Evolutionary conservation across 2,113 vertebrate species (phyloP).

Genomic region (Mola mola): DNA sequence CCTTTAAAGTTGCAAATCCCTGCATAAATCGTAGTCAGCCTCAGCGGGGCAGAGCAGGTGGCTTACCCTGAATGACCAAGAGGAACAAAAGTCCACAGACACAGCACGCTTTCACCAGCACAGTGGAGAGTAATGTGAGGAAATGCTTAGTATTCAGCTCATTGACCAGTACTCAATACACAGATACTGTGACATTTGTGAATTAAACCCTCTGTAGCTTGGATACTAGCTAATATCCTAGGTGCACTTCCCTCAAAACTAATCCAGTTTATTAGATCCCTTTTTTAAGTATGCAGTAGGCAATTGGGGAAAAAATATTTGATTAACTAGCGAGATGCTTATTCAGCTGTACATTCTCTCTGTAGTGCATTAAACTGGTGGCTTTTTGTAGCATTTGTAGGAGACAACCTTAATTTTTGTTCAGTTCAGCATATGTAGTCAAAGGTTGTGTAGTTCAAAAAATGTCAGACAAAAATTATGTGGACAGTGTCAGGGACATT

Average conservation of each 20-base stretch:
- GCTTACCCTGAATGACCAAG: slow-evolving; percentile 68
- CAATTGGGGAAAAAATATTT: too few relatives aligned
- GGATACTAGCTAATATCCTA: slow-evolving; percentile 41
- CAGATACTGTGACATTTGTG: slow-evolving; percentile 73
- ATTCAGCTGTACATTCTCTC: too few relatives aligned
- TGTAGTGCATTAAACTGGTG: too few relatives aligned
- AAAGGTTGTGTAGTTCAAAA: too few relatives aligned
- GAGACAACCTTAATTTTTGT: too few relatives aligned
- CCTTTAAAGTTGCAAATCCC: slow-evolving; percentile 18
- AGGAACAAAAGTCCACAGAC: slow-evolving; percentile 72
- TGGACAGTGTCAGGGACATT: too few relatives aligned
- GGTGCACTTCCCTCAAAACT: slow-evolving; percentile 7
- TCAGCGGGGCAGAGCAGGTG: slow-evolving; percentile 70
- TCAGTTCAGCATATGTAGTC: too few relatives aligned
- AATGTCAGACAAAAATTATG: too few relatives aligned
- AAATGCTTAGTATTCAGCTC: slow-evolving; percentile 77
- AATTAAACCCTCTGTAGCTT: slow-evolving; percentile 51
- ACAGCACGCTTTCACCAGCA: slow-evolving; percentile 71
- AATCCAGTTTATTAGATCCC: neutral
- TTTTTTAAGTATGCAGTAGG: too few relatives aligned
- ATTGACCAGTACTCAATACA: slow-evolving; percentile 59
- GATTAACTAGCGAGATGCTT: too few relatives aligned
- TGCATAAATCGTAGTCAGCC: slow-evolving; percentile 50
- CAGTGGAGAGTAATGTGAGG: slow-evolving; percentile 68
- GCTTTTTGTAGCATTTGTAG: too few relatives aligned